Evolutionary conservation across 92 coral and sea anemone species (phyloP), one percentile per base, ranked within the genome.

Genomic region (Bergia puertoricense): DNA sequence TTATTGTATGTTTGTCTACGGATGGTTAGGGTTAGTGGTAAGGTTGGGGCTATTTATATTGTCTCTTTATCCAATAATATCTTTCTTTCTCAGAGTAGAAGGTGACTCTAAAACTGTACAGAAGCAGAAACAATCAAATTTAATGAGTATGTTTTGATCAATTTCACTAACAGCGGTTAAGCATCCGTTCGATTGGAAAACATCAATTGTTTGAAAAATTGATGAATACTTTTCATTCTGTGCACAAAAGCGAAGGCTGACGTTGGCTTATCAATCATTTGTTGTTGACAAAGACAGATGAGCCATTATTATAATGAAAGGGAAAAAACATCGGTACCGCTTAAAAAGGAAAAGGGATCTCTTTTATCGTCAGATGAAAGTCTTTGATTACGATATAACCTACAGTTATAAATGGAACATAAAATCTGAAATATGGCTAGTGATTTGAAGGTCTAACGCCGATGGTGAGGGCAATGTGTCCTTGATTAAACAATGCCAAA

Each of bases 101-200:
- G 65, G 8, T 77, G 8, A 46, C 8, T 0, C 2, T 62, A 15
- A 54, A 62, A 62, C 23, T 20, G 69, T 20, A 15, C 7, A 62
- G 4, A 62, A 18, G 30, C 18, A 8, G 0, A 62, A 20, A 62
- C 6, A 18, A 16, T 62, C 69, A 62, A 16, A 62, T 20, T 62
- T 20, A 22, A 23, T 7, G 69, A 18, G 30, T 62, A 18, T 62
- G 3, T 8, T 62, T 22, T 2, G 30, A 18, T 62, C 8, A 62
- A 62, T 62, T 16, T 62, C 44, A 8, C 71, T 71, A 40, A 45
- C 79, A 44, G 41, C 40, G 50, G 18, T 54, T 6, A 8, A 8
- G 74, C 80, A 85, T 69, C 81, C 51, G 74, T 62, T 30, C 62
- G 68, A 75, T 16, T 37, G 51, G 87, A 38, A 46, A 78, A 65